Evolutionary conservation across 2,113 vertebrate species (phyloP).

Genomic region (Silurus meridionalis): DNA sequence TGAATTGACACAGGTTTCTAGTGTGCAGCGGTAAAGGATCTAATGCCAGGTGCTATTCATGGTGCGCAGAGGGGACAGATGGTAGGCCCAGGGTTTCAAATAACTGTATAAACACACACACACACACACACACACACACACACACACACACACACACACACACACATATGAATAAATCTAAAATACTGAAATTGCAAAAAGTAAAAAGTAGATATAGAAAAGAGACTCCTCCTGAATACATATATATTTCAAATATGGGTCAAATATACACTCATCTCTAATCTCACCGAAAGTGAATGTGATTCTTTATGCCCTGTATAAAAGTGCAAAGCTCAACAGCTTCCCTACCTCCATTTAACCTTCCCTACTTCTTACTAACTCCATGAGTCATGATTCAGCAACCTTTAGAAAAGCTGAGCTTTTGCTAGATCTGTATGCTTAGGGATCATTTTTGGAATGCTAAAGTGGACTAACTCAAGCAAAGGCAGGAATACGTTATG

Average conservation of each 20-base stretch:
- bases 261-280: not conserved
- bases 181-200: not conserved
- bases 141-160: not conserved
- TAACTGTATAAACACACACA: conserved; percentile 21
- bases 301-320: not conserved
- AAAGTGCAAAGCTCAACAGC: not conserved
- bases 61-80: conserved; percentile 60
- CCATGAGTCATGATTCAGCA: not conserved
- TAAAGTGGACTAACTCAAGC: not conserved
- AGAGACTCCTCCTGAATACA: not conserved
- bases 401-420: not conserved
- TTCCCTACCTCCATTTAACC: not conserved
- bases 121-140: not conserved
- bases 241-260: not conserved
- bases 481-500: not conserved
- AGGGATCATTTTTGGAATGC: not conserved
- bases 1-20: not conserved
- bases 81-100: conserved; percentile 58
- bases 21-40: conserved; percentile 15
- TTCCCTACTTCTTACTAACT: not conserved
- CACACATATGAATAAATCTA: not conserved
- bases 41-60: conserved; percentile 35
- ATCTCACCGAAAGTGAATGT: not conserved
- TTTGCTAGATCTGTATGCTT: not conserved
- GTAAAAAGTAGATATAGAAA: not conserved